phyloP scores from a whole-genome alignment of 2,113 vertebrate species.

The Columbina picui region DNA sequence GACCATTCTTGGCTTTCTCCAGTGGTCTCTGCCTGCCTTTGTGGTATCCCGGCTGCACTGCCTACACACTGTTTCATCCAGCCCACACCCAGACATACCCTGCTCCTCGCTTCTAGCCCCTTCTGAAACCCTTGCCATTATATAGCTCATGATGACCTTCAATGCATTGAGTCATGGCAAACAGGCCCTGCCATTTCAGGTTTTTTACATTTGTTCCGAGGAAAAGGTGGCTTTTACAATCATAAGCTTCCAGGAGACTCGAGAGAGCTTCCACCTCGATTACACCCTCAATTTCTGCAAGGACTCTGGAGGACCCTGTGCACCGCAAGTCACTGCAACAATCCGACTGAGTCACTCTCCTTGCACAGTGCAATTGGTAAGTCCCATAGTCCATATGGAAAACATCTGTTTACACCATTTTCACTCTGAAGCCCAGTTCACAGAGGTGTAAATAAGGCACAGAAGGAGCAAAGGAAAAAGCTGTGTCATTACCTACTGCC shows the following conservation, averaged over 20 bases:
- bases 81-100: background rate
- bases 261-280: background rate
- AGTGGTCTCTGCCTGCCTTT: conserved; percentile 23
- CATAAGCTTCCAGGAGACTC: background rate
- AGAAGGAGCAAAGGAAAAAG: background rate
- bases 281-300: background rate
- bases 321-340: background rate
- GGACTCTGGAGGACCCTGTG: background rate
- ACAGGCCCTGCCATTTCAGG: background rate
- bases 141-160: background rate
- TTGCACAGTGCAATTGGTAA: no score
- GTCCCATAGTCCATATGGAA: background rate
- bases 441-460: background rate
- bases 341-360: background rate
- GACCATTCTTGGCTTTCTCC: conserved; percentile 33
- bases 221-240: background rate
- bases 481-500: background rate
- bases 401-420: background rate
- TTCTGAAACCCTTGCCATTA: background rate
- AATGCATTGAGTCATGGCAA: background rate
- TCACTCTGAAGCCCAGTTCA: background rate
- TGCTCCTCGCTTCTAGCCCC: background rate
- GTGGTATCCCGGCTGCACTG: background rate
- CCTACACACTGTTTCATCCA: conserved; percentile 25
- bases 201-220: background rate